Percentiles rank a stretch among this genome's conserved stretches.
Conservation (phyloP, 2,888 invertebrate species). For the Macroteleia sp. region DNA sequence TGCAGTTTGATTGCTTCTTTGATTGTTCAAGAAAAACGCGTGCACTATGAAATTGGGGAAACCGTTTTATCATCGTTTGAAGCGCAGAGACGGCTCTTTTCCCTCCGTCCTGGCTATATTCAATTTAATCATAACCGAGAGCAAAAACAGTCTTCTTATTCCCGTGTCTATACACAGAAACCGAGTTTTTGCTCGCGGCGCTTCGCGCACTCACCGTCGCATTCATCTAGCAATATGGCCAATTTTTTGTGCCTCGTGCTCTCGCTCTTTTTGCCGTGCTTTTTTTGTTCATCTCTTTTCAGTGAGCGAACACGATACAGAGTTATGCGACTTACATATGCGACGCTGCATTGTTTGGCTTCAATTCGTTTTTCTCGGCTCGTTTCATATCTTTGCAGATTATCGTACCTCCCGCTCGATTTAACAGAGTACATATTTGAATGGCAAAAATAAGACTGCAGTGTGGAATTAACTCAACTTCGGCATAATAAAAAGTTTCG, state of each 20-base stretch:
- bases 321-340: constrained; percentile 53
- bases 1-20: constrained; percentile 52
- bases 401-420: constrained; percentile 57
- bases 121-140: constrained; percentile 59
- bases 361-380: constrained; percentile 56
- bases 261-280: constrained; percentile 20
- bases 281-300: constrained; percentile 22
- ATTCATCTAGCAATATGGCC: constrained; percentile 48
- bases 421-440: constrained; percentile 59
- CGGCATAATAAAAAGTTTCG: constrained; percentile 23
- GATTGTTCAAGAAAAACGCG: constrained; percentile 50
- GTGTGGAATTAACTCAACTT: constrained; percentile 43
- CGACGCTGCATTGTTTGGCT: constrained; percentile 55
- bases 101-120: constrained; percentile 27
- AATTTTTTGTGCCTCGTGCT: constrained; percentile 45
- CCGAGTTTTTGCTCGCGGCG: constrained; percentile 50
- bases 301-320: constrained; percentile 41
- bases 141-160: constrained; percentile 56
- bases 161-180: constrained; percentile 42
- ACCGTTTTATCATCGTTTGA: constrained; percentile 51
- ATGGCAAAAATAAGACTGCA: constrained; percentile 48
- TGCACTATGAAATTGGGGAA: constrained; percentile 6
- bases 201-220: constrained; percentile 44
- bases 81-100: neutral
- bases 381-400: constrained; percentile 58